Base-by-base conservation (phyloP, 2,113 vertebrate species). In the Centropus unirufus region DNA sequence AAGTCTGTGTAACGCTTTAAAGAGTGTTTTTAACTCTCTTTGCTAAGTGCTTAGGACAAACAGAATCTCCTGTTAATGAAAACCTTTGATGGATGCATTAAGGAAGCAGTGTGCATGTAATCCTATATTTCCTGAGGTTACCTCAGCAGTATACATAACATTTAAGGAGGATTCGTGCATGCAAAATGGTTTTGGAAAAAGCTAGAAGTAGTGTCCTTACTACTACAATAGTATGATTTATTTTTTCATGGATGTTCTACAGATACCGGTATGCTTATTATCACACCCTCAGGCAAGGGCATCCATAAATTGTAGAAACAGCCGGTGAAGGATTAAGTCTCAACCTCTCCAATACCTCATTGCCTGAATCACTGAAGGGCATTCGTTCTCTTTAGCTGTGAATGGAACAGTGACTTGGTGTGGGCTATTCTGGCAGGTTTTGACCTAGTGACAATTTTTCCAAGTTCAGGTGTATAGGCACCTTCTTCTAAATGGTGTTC, bases 71-170 rank as follows among this genome's bases (percentile, higher is more conserved):
- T 76, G 78, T 69, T 93, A 89, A 80, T 82, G 59, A 82, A 96
- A 90, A 74, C 27, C 54, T 97, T 96, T 96, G 95, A 97, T 90
- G 87, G 80, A 84, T 95, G 77, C 87, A 47, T 95, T 94, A 95
- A 95, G 83, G 78, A 96, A 95, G 72, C 42, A 63, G 51, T 64
- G 77, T 5, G 1, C 81, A 74, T 87, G 91, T 94, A 95, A 96
- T 94, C 54, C 86, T 93, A 20, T 95, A 93, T 94, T 95, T 97
- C 93, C 86, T 84, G 90, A 95, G 61, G 66, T 92, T 87, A 92
- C 89, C 80, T 96, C 78, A 92, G 63, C 54, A 36, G 34, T 84
- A 11, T 68, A 83, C 1, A 89, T 86, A 91, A 90, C 72, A 55
- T 73, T 78, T 69, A 89, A 83, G 69, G 49, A 81, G 42, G 29